Percentiles rank a stretch among this genome's conserved stretches.
Conservation (phyloP, 1,140 invertebrate genomes). For the Drosophila pseudoananassae region DNA sequence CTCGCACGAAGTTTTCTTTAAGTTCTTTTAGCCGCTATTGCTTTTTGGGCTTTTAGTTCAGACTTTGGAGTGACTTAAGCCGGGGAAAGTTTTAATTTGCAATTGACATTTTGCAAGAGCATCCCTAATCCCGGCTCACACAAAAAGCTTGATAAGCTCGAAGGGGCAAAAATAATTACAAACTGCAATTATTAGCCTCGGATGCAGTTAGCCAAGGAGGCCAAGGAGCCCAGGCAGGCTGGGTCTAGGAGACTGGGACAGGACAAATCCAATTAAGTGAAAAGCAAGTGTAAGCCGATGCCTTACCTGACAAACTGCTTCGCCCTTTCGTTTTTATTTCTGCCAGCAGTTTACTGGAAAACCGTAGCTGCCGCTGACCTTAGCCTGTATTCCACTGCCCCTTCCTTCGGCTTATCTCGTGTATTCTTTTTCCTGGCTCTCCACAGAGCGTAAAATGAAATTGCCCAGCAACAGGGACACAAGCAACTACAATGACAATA, state of each 20-base stretch:
- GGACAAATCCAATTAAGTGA: constrained; percentile 80
- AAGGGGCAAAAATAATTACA: constrained; percentile 69
- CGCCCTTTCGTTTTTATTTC: neutral
- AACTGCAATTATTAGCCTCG: constrained; percentile 78
- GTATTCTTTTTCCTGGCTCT: neutral
- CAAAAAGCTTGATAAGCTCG: neutral
- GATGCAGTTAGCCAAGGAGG: constrained; percentile 15
- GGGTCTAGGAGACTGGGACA: constrained; percentile 27
- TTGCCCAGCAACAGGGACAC: constrained; percentile 51
- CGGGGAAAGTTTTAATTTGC: constrained; percentile 40
- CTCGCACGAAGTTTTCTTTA: constrained; percentile 27
- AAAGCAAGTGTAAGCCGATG: constrained; percentile 78
- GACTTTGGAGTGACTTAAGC: constrained; percentile 6
- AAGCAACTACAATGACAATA: constrained; percentile 40
- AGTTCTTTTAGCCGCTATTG: constrained; percentile 9
- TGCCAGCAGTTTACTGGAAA: constrained; percentile 48
- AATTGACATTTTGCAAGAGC: constrained; percentile 56
- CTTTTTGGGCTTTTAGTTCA: constrained; percentile 15
- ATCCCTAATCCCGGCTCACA: constrained; percentile 14
- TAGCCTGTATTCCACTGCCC: constrained; percentile 15
- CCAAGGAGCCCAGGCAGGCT: neutral
- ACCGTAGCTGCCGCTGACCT: constrained; percentile 33
- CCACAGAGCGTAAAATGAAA: constrained; percentile 59
- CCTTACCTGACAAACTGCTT: constrained; percentile 43
- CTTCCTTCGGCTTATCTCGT: neutral